Base-by-base conservation (phyloP, 1,140 invertebrate species). In the Magallana angulata region DNA sequence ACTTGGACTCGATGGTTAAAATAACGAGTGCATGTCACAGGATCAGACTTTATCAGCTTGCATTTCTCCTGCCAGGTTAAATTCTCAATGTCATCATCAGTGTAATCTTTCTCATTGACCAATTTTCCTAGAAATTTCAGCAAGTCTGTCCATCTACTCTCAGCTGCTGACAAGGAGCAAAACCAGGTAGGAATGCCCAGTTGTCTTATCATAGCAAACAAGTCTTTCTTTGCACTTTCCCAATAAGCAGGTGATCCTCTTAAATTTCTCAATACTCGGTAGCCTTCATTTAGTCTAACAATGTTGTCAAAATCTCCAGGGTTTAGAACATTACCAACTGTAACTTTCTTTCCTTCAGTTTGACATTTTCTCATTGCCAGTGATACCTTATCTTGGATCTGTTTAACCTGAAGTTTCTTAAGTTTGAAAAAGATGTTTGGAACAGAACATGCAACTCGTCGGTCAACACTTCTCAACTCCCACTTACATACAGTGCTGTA, bases 181-280 rank as follows among this genome's bases (percentile, higher is more conserved):
- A 87, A 88, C 83, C 82, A 88, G 24, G 86, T 87, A 85, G 89
- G 85, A 71, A 87, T 59, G 18, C 89, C 89, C n/a, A 89, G 48
- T 82, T 89, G 89, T 68, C 86, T 87, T 56, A 89, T 89, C 89
- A 89, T 89, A 62, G 89, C 86, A 86, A 89, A 89, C 58, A 89
- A 30, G 56, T 89, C 89, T 85, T 89, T 89, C 36, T 89, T 89
- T n/a, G 59, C 80, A 58, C 64, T 64, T 59, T 57, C 57, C 57
- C 84, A 64, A 76, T 90, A 89, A 16, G 86, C 82, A 57, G 89
- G 89, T 9, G 83, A 88, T n/a, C n/a, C n/a, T n/a, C n/a, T n/a
- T n/a, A n/a, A n/a, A n/a, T n/a, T n/a, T n/a, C n/a, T n/a, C 14
- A 89, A 87, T 62, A 88, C 71, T 57, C 57, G 81, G 64, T 68